These are phyloP conservation scores for Corythornis cristatus DNA, from an alignment of 2,113 vertebrate species.

Conservation along the genomic window DNA sequence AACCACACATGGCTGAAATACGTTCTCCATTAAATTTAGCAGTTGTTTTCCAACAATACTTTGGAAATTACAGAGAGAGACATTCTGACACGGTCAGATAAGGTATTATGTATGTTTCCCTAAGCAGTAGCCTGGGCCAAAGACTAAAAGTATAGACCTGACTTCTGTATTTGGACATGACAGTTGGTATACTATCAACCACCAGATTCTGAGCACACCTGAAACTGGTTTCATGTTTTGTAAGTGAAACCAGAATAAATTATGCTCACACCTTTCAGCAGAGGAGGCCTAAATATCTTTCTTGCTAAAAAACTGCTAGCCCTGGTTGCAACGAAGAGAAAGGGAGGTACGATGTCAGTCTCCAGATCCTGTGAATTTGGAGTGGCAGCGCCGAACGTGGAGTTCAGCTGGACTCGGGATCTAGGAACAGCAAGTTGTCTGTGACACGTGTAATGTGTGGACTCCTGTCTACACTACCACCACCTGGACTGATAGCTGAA, in stretches of 20 bases:
- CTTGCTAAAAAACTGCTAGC: constrained; percentile 39
- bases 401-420: constrained; percentile 17
- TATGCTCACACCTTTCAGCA: constrained; percentile 54
- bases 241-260: constrained; percentile 53
- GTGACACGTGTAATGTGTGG: constrained; percentile 15
- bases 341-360: neutral
- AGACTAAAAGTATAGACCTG: constrained; percentile 1
- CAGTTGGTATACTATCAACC: constrained; percentile 44
- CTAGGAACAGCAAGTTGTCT: constrained; percentile 31
- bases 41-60: neutral
- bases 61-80: constrained; percentile 20
- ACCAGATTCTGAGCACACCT: constrained; percentile 50
- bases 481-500: constrained; percentile 64
- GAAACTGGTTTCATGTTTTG: constrained; percentile 22
- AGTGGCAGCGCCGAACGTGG: neutral
- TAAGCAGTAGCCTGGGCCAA: constrained; percentile 34
- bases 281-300: constrained; percentile 50
- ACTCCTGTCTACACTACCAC: constrained; percentile 36
- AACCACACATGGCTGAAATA: constrained; percentile 50
- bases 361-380: constrained; percentile 8
- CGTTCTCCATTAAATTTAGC: neutral
- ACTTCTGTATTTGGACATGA: constrained; percentile 45
- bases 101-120: constrained; percentile 48
- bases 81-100: constrained; percentile 36
- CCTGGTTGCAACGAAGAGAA: neutral